Conservation (phyloP, 2,797 vertebrate species). For the Avahi laniger region DNA sequence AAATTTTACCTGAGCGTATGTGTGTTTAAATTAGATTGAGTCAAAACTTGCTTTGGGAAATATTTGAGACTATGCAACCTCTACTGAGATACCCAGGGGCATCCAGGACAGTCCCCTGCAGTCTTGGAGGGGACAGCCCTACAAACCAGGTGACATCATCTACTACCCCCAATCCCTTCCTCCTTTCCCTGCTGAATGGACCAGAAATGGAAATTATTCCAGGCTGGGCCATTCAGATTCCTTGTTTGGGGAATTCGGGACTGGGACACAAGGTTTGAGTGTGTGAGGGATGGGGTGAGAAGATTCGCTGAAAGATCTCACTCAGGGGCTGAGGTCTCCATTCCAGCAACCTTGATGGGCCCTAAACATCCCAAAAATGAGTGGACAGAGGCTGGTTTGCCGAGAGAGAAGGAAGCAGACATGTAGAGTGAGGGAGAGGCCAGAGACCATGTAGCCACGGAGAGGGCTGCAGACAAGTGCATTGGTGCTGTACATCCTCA, state of each 20-base stretch:
- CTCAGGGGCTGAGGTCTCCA: neutral
- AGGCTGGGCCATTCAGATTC: neutral
- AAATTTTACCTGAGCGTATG: neutral
- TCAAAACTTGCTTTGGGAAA: slow-evolving; percentile 30
- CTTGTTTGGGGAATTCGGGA: neutral
- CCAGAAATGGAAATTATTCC: neutral
- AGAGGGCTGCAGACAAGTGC: too few species aligned
- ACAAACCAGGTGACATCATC: neutral
- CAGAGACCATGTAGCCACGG: neutral
- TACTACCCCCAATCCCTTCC: too few species aligned
- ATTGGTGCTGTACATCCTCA: accelerated
- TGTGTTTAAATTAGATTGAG: neutral
- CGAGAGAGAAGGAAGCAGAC: neutral
- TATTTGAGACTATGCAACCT: neutral
- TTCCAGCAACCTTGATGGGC: neutral
- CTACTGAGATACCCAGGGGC: neutral
- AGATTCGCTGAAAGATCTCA: neutral
- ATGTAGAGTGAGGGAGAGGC: neutral
- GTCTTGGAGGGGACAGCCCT: neutral
- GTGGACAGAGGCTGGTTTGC: neutral
- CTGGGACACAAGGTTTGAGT: neutral
- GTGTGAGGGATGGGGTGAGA: neutral
- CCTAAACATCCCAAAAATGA: neutral
- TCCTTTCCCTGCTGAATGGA: neutral
- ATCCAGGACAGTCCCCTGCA: neutral